Conservation (phyloP, 2,113 vertebrate species). For the Hippocampus comes region DNA sequence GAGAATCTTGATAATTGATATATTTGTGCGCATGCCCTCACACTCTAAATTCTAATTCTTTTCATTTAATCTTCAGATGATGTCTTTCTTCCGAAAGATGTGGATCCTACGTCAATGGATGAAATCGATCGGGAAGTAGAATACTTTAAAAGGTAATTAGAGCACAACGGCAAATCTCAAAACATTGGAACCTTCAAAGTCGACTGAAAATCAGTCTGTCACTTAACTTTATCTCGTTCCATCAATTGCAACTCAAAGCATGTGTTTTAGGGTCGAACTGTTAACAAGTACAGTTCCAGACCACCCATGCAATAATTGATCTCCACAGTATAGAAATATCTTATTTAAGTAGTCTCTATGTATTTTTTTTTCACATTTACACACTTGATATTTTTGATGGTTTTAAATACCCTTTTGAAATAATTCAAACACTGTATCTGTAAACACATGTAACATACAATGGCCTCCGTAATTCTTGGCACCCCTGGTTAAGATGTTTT, state of each 20-base stretch:
- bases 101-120: slow-evolving; percentile 92
- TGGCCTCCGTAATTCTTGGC: too few species aligned
- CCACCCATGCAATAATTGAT: too few species aligned
- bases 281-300: too few species aligned
- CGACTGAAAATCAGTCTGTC: background rate
- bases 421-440: too few species aligned
- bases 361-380: too few species aligned
- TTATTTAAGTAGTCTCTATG: too few species aligned
- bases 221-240: background rate
- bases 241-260: background rate
- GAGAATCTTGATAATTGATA: background rate
- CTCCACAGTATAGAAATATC: too few species aligned
- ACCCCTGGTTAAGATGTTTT: too few species aligned
- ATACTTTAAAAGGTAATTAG: slow-evolving; percentile 90
- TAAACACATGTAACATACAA: too few species aligned
- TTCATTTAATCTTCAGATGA: slow-evolving; percentile 76
- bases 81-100: slow-evolving; percentile 96
- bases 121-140: slow-evolving; percentile 98
- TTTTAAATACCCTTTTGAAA: too few species aligned
- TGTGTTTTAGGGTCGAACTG: too few species aligned
- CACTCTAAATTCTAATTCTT: background rate
- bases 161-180: background rate
- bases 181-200: background rate
- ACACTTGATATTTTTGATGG: too few species aligned
- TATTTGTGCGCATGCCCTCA: background rate